Base-by-base conservation (phyloP, 2,888 invertebrate species). In the Crepidodera aurea region DNA sequence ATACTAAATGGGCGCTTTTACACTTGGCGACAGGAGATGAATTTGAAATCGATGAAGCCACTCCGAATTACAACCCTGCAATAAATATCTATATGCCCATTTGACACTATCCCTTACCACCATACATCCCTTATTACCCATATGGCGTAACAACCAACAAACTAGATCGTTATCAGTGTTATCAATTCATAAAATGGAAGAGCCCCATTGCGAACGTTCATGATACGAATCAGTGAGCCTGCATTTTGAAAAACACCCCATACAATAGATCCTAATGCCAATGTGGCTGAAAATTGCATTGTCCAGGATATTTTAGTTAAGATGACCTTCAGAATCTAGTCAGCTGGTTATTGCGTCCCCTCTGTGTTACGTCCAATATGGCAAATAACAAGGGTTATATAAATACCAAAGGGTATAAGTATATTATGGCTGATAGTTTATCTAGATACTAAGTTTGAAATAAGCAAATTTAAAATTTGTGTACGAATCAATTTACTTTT, bases 221-320 rank as follows among this genome's bases (percentile, higher is more conserved):
- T 76, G 77, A 74, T 75, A 73, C 75, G 75, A 73, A 73, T 77
- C 77, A 74, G 61, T 72, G 65, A 72, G 74, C 77, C 77, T 73
- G 75, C 74, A 71, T 76, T 78, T 78, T 72, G 70, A 56, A 65
- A 50, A 72, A 72, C 73, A 72, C 74, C 75, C 74, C 72, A 67
- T 69, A 63, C 71, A 66, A 69, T 70, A 63, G 64, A 67, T 69
- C 70, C 71, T 75, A 75, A 75, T 70, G 71, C 68, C 29, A 19
- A 69, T 75, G 77, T 64, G 78, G 78, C 76, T 75, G 74, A 72
- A 62, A 73, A 70, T 67, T 67, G 73, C 74, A 76, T 76, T 53
- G 16, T 53, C 37, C 25, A 40, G 32, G 37, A 37, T 16, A 53
- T 53, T 53, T 53, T 40, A 27, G 53, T 40, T 8, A 51, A n/a